Base-by-base conservation (phyloP, 2,797 vertebrate species). In the Neosilurus hyrtlii region DNA sequence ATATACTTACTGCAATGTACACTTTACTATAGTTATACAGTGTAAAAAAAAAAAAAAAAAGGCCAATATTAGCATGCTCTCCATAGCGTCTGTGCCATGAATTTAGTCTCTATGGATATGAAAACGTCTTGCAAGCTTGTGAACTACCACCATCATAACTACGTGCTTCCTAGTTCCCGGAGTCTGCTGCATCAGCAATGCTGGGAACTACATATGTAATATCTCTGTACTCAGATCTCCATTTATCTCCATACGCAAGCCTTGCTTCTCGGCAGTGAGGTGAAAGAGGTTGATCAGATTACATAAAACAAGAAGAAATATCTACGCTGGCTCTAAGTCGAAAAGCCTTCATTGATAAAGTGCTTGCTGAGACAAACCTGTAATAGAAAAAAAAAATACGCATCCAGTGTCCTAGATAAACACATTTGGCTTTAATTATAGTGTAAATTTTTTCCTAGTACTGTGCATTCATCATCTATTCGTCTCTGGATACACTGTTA, bases 251-350 rank as follows among this genome's bases (percentile, higher is more conserved):
- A 79, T 30, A 65, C 61, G 24, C 76, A 52, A 65, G 49, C 16
- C 61, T 15, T 15, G 14, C 75, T 79, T 79, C 76, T 79, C 76
- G 61, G 76, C 76, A 79, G 76, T 15, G 43, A 79, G 61, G 57
- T 82, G 59, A 74, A 82, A 73, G 52, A 54, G 43, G 80, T 54
- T 56, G 80, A 82, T 82, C 80, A 65, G 70, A 74, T 82, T 82
- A 82, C 70, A 74, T 73, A 70, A 71, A 59, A 80, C 22, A 35
- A 71, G 79, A 20, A 80, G 54, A 61, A 71, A 71, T 71, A 80
- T 80, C 79, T 61, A 63, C 43, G 20, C 70, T 56, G 8, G 59
- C 54, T 74, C 80, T 11, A 54, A 63, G 66, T 59, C 35, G 66
- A 71, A 68, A 71, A 70, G 65, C 54, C 52, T 71, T 37, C 79